A percentile compares a stretch with the other conserved stretches of the same genome.
Conservation (phyloP, 2,888 invertebrate species). For the Hemaris fuciformis region DNA sequence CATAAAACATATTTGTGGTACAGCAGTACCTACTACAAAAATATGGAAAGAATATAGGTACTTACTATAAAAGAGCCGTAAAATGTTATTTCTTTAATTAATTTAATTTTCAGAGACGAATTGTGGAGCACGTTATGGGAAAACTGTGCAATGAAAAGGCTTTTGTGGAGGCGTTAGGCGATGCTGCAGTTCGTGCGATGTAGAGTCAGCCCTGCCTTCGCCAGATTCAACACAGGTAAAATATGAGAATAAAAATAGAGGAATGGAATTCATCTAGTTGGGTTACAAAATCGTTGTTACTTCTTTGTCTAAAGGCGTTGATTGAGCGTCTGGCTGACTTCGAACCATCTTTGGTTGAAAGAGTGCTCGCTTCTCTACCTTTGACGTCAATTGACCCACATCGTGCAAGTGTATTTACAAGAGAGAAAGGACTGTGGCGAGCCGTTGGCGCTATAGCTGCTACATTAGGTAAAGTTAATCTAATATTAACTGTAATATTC, state of each 20-base stretch:
- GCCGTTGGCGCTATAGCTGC: slow-evolving; percentile 71
- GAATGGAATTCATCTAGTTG: neutral
- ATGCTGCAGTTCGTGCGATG: slow-evolving; percentile 84
- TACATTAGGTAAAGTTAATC: slow-evolving; percentile 52
- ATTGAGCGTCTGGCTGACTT: slow-evolving; percentile 84
- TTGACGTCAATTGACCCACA: slow-evolving; percentile 70
- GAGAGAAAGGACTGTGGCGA: slow-evolving; percentile 63
- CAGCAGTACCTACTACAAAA: too few species aligned
- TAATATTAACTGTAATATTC: neutral
- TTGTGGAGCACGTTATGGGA: slow-evolving; percentile 72
- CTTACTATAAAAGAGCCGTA: neutral
- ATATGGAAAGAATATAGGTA: too few species aligned
- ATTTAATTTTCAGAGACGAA: slow-evolving; percentile 53
- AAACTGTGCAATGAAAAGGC: slow-evolving; percentile 75
- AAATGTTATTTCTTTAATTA: slow-evolving; percentile 8
- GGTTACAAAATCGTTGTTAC: neutral
- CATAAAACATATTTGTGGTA: too few species aligned
- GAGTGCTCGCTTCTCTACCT: slow-evolving; percentile 81
- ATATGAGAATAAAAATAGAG: neutral
- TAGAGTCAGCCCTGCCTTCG: slow-evolving; percentile 79
- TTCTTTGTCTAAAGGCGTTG: slow-evolving; percentile 67
- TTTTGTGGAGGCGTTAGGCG: slow-evolving; percentile 83
- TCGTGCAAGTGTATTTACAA: slow-evolving; percentile 66
- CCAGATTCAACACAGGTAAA: slow-evolving; percentile 80
- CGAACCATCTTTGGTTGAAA: slow-evolving; percentile 85